phyloP scores from a whole-genome alignment of 1,140 invertebrate species.

The Trissolcus basalis region DNA sequence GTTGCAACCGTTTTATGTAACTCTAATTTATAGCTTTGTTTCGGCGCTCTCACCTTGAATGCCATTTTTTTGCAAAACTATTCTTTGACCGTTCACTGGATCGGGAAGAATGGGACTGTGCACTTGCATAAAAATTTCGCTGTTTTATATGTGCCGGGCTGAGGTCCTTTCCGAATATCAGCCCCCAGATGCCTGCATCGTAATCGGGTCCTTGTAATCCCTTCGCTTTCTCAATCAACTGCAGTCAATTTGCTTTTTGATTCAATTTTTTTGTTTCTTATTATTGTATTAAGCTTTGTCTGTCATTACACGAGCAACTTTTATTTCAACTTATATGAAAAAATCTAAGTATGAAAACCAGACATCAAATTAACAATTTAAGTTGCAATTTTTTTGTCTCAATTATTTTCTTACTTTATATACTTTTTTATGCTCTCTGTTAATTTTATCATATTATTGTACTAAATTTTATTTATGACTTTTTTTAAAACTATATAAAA shows the following conservation, averaged over 20 bases:
- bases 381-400: too few species aligned
- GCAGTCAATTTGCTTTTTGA: slow-evolving; percentile 45
- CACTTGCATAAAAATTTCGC: slow-evolving; percentile 37
- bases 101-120: slow-evolving; percentile 52
- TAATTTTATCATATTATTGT: too few species aligned
- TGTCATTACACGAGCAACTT: too few species aligned
- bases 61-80: slow-evolving; percentile 39
- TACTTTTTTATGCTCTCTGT: too few species aligned
- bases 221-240: slow-evolving; percentile 51
- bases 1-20: too few species aligned
- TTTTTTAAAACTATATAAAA: too few species aligned
- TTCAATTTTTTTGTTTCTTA: slow-evolving; percentile 15
- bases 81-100: slow-evolving; percentile 50
- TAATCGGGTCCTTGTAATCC: slow-evolving; percentile 53
- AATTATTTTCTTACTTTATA: too few species aligned
- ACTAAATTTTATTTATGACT: too few species aligned
- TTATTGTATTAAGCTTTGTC: background rate
- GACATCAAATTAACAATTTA: too few species aligned
- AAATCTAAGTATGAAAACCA: too few species aligned
- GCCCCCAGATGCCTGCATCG: slow-evolving; percentile 38
- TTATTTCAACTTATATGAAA: too few species aligned
- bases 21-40: too few species aligned
- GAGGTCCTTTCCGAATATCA: slow-evolving; percentile 50
- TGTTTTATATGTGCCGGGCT: slow-evolving; percentile 46
- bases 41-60: slow-evolving; percentile 35